Evolutionary conservation across 2,113 vertebrate genomes (phyloP).

Genomic region (Zosterops japonicus): DNA sequence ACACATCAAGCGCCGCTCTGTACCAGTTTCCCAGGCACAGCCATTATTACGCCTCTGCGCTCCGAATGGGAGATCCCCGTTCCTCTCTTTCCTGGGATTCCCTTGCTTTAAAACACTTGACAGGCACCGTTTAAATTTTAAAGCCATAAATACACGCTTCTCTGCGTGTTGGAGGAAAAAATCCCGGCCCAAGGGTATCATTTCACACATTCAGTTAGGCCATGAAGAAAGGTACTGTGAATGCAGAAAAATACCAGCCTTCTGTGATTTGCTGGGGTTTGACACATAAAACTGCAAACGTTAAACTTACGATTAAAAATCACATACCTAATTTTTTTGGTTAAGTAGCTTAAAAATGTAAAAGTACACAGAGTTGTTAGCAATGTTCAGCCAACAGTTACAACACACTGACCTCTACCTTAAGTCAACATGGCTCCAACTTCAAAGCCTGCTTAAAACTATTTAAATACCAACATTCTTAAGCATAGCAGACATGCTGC

Average conservation of each 20-base stretch:
- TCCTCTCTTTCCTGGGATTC: neutral
- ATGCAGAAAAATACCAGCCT: neutral
- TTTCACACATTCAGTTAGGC: neutral
- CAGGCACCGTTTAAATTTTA: neutral
- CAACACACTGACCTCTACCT: conserved; percentile 24
- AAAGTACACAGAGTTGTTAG: neutral
- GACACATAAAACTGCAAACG: neutral
- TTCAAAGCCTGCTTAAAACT: conserved; percentile 46
- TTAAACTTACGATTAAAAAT: neutral
- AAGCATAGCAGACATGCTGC: neutral
- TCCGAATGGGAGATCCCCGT: accelerated
- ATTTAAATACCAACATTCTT: conserved; percentile 11
- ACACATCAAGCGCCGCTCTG: neutral
- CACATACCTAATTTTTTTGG: neutral
- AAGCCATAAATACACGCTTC: neutral
- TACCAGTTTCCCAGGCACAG: conserved; percentile 13
- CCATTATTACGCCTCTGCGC: accelerated
- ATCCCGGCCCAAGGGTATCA: neutral
- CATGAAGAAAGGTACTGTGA: neutral
- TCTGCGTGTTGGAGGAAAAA: neutral
- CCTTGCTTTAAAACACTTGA: neutral
- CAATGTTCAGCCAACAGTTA: neutral
- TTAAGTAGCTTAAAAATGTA: neutral
- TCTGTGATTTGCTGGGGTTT: neutral
- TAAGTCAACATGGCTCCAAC: conserved; percentile 2